Conservation (phyloP, 1,140 invertebrate species). For the Eubasilissa regina region DNA sequence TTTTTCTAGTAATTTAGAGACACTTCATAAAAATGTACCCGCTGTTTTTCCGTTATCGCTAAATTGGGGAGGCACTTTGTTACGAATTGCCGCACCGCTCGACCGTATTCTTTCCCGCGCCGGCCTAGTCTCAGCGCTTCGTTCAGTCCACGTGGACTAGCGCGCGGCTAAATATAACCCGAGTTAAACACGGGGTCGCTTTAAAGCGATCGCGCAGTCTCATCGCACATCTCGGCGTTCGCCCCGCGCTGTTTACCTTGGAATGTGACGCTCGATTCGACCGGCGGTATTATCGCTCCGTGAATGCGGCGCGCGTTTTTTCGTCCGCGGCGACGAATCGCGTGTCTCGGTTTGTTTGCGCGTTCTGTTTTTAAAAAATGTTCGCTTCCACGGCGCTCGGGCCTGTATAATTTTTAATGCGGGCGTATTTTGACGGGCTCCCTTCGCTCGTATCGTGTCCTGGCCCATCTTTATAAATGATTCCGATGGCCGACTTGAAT, state of each 20-base stretch:
- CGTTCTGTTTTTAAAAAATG: constrained; percentile 43
- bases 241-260: constrained; percentile 32
- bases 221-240: constrained; percentile 40
- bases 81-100: background rate
- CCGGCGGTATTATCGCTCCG: constrained; percentile 8
- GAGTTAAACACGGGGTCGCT: constrained; percentile 43
- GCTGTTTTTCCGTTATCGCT: background rate
- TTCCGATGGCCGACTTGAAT: background rate
- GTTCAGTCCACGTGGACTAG: constrained; percentile 37
- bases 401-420: constrained; percentile 37
- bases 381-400: constrained; percentile 19
- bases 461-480: constrained; percentile 20
- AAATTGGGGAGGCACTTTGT: background rate
- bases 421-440: constrained; percentile 33
- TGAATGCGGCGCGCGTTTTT: constrained; percentile 35
- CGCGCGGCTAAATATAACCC: constrained; percentile 42
- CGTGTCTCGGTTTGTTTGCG: constrained; percentile 32
- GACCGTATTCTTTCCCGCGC: background rate
- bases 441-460: background rate
- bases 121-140: constrained; percentile 10
- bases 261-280: constrained; percentile 40
- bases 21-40: constrained; percentile 3
- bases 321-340: constrained; percentile 38
- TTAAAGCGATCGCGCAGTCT: constrained; percentile 42
- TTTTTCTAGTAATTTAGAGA: background rate